Base-by-base conservation (phyloP, 2,888 invertebrate genomes). In the Gisinianus flammeolus region DNA sequence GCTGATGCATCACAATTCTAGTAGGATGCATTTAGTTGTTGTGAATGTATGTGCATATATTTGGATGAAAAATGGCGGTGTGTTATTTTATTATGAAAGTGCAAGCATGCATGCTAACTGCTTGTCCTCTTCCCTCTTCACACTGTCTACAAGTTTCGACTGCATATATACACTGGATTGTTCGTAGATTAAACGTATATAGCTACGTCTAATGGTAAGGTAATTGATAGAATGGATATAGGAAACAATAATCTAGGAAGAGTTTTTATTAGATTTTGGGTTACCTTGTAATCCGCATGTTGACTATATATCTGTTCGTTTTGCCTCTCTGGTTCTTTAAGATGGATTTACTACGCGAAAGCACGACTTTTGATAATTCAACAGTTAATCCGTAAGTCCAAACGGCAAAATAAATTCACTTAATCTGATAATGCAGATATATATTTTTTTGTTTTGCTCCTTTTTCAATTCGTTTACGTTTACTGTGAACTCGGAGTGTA, bases 271-370 rank as follows among this genome's bases (percentile, higher is more conserved):
- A 58, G 30, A 33, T 35, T 73, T 73, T 64, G 8, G 44, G 64
- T 76, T 76, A 76, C 76, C 76, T 76, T 70, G 70, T n/a, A 62
- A 62, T 76, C 76, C 70, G 62, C 76, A 76, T 76, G 58, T 58
- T 70, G 76, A 58, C n/a, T 70, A 31, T 62, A 24, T 33, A 19
- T n/a, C 12, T 68, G n/a, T 54, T 2, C 8, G 68, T 68, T 54
- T 68, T 66, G 52, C 22, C 58, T 62, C 73, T 73, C 64, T 19
- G 22, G 8, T 28, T 33, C 52, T 28, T 26, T n/a, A n/a, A n/a
- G n/a, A n/a, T 22, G 35, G 73, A 31, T 26, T 58, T 31, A 52
- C 54, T 35, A 24, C 33, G 62, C 22, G 24, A 72, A 22, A 31
- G 28, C 73, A 73, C 73, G 73, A 64, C 62, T 72, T 67, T 44